Evolutionary conservation across 2,888 invertebrate genomes (phyloP).

Genomic region (Spicauda simplicius): DNA sequence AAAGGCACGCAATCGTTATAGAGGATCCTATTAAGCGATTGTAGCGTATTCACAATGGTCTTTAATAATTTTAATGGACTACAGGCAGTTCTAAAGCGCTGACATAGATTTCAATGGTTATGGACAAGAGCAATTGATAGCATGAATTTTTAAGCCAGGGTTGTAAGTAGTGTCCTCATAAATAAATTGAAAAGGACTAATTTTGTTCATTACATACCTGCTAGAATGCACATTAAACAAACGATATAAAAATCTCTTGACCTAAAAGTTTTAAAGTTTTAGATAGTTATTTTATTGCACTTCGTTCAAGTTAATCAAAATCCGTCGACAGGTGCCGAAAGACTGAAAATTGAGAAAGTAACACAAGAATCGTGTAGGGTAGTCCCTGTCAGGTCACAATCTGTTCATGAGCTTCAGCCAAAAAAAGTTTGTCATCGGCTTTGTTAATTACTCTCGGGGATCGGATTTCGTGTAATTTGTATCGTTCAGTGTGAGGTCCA

Average conservation of each 20-base stretch:
- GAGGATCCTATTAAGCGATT: slow-evolving; percentile 8
- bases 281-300: background rate
- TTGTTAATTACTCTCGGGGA: slow-evolving; percentile 52
- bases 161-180: too few relatives aligned
- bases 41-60: slow-evolving; percentile 20
- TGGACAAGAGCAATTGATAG: background rate
- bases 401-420: slow-evolving; percentile 28
- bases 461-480: slow-evolving; percentile 55
- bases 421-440: slow-evolving; percentile 47
- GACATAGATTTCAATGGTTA: slow-evolving; percentile 11
- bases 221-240: too few relatives aligned
- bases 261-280: too few relatives aligned
- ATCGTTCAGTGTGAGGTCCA: slow-evolving; percentile 56
- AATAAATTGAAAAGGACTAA: background rate
- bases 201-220: background rate
- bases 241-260: too few relatives aligned
- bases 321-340: background rate
- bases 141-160: background rate
- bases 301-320: background rate
- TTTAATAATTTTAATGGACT: slow-evolving; percentile 14
- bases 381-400: background rate
- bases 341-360: slow-evolving; percentile 1
- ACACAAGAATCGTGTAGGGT: background rate
- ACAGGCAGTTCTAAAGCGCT: background rate
- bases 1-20: slow-evolving; percentile 9